A percentile compares a stretch with the other conserved stretches of the same genome.
phyloP scores from a whole-genome alignment of 2,113 vertebrate genomes.

The Marmota monax region DNA sequence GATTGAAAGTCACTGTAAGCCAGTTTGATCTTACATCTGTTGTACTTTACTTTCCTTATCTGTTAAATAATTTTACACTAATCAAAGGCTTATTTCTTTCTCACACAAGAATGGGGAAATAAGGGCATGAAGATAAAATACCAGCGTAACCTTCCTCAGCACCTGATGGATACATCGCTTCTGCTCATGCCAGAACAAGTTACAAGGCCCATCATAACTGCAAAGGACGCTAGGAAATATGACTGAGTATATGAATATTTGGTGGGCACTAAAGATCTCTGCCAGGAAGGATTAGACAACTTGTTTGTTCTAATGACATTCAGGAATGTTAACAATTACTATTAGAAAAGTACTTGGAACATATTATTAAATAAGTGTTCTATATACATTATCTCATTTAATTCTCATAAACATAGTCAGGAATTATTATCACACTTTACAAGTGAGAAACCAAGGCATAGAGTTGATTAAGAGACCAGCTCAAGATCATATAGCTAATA shows the following conservation, averaged over 20 bases:
- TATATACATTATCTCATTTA: not conserved
- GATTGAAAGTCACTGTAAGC: slow-evolving; percentile 9
- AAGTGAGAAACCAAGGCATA: slow-evolving; percentile 4
- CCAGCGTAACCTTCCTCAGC: not conserved
- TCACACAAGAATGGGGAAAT: not conserved
- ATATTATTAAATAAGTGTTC: not conserved
- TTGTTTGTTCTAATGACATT: not conserved
- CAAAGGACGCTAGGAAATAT: slow-evolving; percentile 28
- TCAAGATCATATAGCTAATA: not conserved
- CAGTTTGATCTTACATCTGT: not conserved
- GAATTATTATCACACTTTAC: not conserved
- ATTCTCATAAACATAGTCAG: not conserved
- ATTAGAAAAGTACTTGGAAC: not conserved
- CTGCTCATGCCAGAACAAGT: slow-evolving; percentile 14
- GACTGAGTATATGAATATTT: not conserved
- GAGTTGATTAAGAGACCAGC: not conserved
- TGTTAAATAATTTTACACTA: not conserved
- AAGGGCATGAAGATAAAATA: not conserved
- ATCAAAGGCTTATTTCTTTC: slow-evolving; percentile 34
- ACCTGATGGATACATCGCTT: slow-evolving; percentile 13
- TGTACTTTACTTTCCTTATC: not conserved
- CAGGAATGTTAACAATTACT: not conserved
- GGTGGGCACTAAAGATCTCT: not conserved
- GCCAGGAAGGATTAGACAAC: not conserved
- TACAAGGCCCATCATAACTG: not conserved